These are phyloP conservation scores for Cerceris rybyensis DNA, from an alignment of 2,888 invertebrate species.

Conservation along the genomic window DNA sequence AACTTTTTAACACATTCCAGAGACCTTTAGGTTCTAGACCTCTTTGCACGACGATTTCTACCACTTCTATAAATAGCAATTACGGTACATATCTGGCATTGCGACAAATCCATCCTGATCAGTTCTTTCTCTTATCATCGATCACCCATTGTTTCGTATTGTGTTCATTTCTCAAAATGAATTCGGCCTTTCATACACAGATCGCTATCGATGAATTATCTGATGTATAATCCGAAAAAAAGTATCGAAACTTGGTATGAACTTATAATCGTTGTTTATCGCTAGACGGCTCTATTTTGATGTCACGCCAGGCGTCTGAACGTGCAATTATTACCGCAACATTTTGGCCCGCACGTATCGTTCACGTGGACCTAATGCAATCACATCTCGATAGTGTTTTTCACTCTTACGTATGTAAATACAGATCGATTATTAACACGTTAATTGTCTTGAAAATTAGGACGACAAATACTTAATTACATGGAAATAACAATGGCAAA, in stretches of 20 bases:
- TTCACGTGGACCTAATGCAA: background rate
- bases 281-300: background rate
- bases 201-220: background rate
- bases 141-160: too few relatives aligned
- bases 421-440: too few relatives aligned
- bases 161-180: too few relatives aligned
- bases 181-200: background rate
- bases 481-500: too few relatives aligned
- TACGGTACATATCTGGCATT: too few relatives aligned
- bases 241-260: background rate
- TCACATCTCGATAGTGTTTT: background rate
- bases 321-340: background rate
- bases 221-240: background rate
- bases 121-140: too few relatives aligned
- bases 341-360: background rate
- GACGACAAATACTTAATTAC: too few relatives aligned
- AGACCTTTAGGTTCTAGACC: too few relatives aligned
- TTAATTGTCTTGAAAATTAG: background rate
- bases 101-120: too few relatives aligned
- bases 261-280: slow-evolving; percentile 17
- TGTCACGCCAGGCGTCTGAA: background rate
- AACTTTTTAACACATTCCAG: too few relatives aligned
- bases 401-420: background rate
- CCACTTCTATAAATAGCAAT: too few relatives aligned
- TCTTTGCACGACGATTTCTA: too few relatives aligned